Conservation (phyloP, 2,888 invertebrate genomes). For the Lycocerus yunnanus region DNA sequence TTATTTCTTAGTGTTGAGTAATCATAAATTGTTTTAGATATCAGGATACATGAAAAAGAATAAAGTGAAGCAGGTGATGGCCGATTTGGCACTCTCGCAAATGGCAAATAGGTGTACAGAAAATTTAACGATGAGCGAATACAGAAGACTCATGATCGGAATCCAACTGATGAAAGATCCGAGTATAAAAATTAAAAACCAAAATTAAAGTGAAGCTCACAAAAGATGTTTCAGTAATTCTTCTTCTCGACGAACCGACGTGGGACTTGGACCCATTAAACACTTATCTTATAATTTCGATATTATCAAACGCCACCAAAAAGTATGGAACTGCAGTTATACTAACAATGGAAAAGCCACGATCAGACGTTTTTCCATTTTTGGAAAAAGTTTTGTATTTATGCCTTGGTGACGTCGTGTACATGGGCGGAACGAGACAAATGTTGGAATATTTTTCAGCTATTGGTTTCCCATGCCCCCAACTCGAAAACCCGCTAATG, state of each 20-base stretch:
- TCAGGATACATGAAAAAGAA: slow-evolving; percentile 78
- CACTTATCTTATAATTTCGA: slow-evolving; percentile 92
- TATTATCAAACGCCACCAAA: slow-evolving; percentile 86
- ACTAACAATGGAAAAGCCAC: slow-evolving; percentile 90
- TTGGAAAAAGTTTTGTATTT: slow-evolving; percentile 89
- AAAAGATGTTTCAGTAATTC: slow-evolving; percentile 64
- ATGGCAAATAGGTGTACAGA: slow-evolving; percentile 84
- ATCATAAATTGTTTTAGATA: slow-evolving; percentile 63
- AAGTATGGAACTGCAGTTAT: slow-evolving; percentile 90
- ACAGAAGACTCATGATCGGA: slow-evolving; percentile 87
- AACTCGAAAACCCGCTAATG: slow-evolving; percentile 96
- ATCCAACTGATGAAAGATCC: slow-evolving; percentile 94
- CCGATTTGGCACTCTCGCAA: slow-evolving; percentile 91
- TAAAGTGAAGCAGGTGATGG: slow-evolving; percentile 89
- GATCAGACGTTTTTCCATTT: slow-evolving; percentile 94
- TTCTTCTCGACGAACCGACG: slow-evolving; percentile 92
- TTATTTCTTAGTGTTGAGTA: no score
- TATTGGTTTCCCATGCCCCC: slow-evolving; percentile 96
- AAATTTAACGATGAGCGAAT: slow-evolving; percentile 86
- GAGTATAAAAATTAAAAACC: slow-evolving; percentile 59
- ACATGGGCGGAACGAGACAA: slow-evolving; percentile 87
- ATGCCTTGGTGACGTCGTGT: slow-evolving; percentile 89
- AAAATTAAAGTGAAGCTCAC: background rate
- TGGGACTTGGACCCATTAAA: slow-evolving; percentile 94
- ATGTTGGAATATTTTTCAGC: slow-evolving; percentile 94